phyloP scores from a whole-genome alignment of 2,797 vertebrate species.

The Karalla daura region DNA sequence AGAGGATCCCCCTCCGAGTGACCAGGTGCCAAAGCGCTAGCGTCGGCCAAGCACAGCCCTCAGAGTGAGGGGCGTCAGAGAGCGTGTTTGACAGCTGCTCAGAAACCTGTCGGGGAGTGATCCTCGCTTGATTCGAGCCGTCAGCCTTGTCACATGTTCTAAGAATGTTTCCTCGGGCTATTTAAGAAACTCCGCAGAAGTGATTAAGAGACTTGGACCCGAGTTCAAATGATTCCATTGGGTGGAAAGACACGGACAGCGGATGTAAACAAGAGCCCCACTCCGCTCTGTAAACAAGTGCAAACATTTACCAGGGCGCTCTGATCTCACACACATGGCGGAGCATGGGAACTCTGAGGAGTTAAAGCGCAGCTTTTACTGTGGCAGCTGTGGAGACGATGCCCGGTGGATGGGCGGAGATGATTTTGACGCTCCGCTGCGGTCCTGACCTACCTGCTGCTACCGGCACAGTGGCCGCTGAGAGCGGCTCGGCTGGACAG shows the following conservation, averaged over 20 bases:
- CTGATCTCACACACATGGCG: background rate
- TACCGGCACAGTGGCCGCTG: constrained; percentile 32
- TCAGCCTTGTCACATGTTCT: background rate
- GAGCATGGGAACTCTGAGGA: constrained; percentile 11
- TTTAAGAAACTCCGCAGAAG: background rate
- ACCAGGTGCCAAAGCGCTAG: background rate
- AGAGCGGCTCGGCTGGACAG: constrained; percentile 60
- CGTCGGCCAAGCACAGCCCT: no score
- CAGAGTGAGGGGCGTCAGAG: no score
- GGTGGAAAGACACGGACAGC: background rate
- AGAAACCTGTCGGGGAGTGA: background rate
- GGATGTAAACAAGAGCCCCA: constrained; percentile 20
- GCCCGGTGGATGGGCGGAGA: no score
- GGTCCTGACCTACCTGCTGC: constrained; percentile 80
- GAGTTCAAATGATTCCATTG: constrained; percentile 24
- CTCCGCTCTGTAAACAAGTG: constrained; percentile 36
- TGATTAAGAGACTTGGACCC: background rate
- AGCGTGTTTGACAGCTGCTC: no score
- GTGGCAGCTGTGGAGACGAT: constrained; percentile 2
- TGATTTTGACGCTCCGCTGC: background rate
- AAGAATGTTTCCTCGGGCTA: background rate
- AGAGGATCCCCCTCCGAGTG: background rate
- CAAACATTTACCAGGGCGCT: constrained; percentile 18
- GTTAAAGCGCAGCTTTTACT: background rate
- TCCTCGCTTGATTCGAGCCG: background rate